Percentiles rank a stretch among this genome's conserved stretches.
Conservation (phyloP, 2,888 invertebrate species). For the Diarsia rubi region DNA sequence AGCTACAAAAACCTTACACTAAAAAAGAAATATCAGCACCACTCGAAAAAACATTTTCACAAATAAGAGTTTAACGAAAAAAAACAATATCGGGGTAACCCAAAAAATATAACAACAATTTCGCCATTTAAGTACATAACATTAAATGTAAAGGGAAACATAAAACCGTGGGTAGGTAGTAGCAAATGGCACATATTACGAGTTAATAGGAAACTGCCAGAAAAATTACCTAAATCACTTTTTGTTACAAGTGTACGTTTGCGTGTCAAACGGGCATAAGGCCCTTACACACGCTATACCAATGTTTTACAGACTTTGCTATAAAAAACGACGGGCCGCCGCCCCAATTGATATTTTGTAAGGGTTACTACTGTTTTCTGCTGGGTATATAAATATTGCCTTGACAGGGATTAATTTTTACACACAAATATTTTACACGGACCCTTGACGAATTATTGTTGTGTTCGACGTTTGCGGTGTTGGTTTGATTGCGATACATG, state of each 20-base stretch:
- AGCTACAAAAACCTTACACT: slow-evolving; percentile 12
- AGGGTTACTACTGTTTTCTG: slow-evolving; percentile 83
- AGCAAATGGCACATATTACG: slow-evolving; percentile 72
- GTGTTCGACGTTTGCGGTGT: slow-evolving; percentile 34
- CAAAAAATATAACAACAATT: slow-evolving; percentile 64
- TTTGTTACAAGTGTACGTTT: slow-evolving; percentile 77
- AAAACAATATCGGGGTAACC: slow-evolving; percentile 46
- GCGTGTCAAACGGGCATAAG: slow-evolving; percentile 86
- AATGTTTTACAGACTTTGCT: slow-evolving; percentile 86
- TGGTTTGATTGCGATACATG: neutral
- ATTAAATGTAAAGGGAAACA: slow-evolving; percentile 73
- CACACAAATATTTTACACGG: slow-evolving; percentile 71
- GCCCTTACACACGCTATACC: slow-evolving; percentile 83
- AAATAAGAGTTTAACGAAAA: slow-evolving; percentile 47
- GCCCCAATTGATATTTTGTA: slow-evolving; percentile 89
- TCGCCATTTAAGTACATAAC: slow-evolving; percentile 68
- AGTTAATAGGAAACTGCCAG: slow-evolving; percentile 72
- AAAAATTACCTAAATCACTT: slow-evolving; percentile 81
- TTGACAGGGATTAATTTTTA: slow-evolving; percentile 58
- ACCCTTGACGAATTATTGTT: slow-evolving; percentile 42
- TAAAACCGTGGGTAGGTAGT: slow-evolving; percentile 64
- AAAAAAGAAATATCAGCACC: slow-evolving; percentile 33
- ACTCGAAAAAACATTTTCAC: slow-evolving; percentile 37
- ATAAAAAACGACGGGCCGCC: slow-evolving; percentile 84
- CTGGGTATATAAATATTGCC: slow-evolving; percentile 72